phyloP scores from a whole-genome alignment of 2,888 invertebrate species.

The Idaea biselata region DNA sequence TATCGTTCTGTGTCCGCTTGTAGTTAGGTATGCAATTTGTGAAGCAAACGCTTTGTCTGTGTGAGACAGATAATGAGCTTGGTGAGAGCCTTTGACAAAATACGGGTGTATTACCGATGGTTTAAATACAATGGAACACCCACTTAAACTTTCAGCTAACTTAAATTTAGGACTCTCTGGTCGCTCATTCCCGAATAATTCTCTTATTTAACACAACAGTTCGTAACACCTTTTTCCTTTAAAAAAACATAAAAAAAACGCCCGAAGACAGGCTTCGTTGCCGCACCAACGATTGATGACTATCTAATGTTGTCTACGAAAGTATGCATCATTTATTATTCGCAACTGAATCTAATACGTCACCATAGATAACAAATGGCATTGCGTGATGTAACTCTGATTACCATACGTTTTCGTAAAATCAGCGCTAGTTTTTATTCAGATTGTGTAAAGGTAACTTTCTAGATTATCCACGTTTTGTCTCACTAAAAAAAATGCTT shows the following conservation, averaged over 20 bases:
- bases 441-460: too few species aligned
- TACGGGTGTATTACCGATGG: conserved; percentile 25
- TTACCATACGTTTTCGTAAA: neutral
- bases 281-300: conserved; percentile 26
- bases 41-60: conserved; percentile 62
- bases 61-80: conserved; percentile 45
- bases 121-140: neutral
- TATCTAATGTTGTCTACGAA: conserved; percentile 32
- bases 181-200: too few species aligned
- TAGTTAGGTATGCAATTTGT: conserved; percentile 61
- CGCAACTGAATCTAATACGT: conserved; percentile 38
- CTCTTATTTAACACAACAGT: too few species aligned
- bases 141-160: neutral
- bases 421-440: too few species aligned
- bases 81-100: conserved; percentile 28
- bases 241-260: neutral
- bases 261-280: neutral
- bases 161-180: neutral
- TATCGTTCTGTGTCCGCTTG: conserved; percentile 72
- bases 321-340: conserved; percentile 33
- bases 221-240: too few species aligned
- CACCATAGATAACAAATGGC: conserved; percentile 27
- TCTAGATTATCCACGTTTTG: neutral
- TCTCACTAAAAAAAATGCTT: neutral
- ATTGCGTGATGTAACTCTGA: conserved; percentile 14